Evolutionary conservation across 2,888 invertebrate species (phyloP).

Genomic region (Tiphia femorata): DNA sequence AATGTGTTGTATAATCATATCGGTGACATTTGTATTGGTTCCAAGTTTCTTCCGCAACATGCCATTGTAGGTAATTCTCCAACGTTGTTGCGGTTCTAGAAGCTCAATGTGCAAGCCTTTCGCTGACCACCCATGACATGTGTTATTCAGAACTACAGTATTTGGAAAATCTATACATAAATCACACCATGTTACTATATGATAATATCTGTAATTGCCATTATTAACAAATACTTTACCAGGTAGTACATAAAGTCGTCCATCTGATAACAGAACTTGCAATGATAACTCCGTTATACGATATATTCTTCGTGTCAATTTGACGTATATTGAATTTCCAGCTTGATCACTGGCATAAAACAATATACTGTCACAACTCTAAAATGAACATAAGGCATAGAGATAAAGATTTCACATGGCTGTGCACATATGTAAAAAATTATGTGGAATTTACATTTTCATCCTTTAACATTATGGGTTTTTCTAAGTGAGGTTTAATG

Average conservation of each 20-base stretch:
- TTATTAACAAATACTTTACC: slow-evolving; percentile 44
- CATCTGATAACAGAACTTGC: slow-evolving; percentile 68
- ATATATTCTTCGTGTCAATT: slow-evolving; percentile 71
- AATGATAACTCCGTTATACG: slow-evolving; percentile 73
- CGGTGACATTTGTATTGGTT: too few relatives aligned
- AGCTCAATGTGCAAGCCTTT: slow-evolving; percentile 75
- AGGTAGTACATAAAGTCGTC: slow-evolving; percentile 69
- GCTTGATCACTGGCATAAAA: slow-evolving; percentile 73
- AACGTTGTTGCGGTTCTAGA: slow-evolving; percentile 73
- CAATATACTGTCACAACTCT: slow-evolving; percentile 68
- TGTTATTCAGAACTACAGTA: slow-evolving; percentile 67
- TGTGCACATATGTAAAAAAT: not conserved
- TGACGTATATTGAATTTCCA: slow-evolving; percentile 72
- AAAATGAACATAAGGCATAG: slow-evolving; percentile 23
- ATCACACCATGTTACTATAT: not conserved
- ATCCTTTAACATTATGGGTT: slow-evolving; percentile 25
- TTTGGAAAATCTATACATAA: slow-evolving; percentile 71
- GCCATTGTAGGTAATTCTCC: slow-evolving; percentile 80
- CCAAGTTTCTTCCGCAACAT: too few relatives aligned
- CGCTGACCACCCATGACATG: slow-evolving; percentile 72
- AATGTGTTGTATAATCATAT: slow-evolving; percentile 64
- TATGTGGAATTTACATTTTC: slow-evolving; percentile 31
- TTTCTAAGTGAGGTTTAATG: slow-evolving; percentile 7
- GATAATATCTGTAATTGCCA: not conserved
- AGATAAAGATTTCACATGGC: not conserved